phyloP scores from a whole-genome alignment of 2,113 vertebrate genomes.

The Salvelinus fontinalis region DNA sequence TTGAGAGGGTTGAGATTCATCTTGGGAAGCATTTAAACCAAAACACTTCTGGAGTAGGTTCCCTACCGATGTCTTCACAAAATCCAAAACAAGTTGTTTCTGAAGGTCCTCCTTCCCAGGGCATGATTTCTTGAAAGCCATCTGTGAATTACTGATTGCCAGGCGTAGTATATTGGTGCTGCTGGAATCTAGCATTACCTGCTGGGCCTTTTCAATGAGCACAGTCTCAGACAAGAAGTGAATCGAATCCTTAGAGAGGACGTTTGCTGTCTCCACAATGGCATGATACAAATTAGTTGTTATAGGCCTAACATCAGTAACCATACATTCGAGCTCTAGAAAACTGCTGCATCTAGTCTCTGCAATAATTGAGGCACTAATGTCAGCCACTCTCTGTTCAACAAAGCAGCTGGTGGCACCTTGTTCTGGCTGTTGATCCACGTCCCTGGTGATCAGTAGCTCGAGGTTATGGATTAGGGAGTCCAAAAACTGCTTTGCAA shows the following conservation, averaged over 20 bases:
- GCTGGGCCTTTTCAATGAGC: neutral
- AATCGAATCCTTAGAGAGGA: neutral
- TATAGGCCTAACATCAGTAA: neutral
- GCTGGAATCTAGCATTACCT: neutral
- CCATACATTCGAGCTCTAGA: too few relatives aligned
- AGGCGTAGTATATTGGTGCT: neutral
- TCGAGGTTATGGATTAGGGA: neutral
- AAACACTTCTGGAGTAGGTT: neutral
- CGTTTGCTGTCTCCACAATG: neutral
- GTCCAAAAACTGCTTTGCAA: neutral
- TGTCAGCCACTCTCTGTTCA: neutral
- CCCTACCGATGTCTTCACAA: neutral
- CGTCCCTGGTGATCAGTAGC: neutral
- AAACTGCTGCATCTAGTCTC: too few relatives aligned
- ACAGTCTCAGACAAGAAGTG: neutral
- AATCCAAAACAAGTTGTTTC: neutral
- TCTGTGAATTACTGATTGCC: neutral
- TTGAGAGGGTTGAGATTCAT: neutral
- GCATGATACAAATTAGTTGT: neutral
- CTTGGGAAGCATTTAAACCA: neutral
- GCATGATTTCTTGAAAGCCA: neutral
- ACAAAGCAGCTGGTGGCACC: neutral
- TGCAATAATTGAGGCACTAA: neutral
- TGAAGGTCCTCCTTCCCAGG: neutral
- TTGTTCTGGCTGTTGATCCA: neutral